Base-by-base conservation (phyloP, 1,140 invertebrate genomes). In the Diabrotica virgifera region DNA sequence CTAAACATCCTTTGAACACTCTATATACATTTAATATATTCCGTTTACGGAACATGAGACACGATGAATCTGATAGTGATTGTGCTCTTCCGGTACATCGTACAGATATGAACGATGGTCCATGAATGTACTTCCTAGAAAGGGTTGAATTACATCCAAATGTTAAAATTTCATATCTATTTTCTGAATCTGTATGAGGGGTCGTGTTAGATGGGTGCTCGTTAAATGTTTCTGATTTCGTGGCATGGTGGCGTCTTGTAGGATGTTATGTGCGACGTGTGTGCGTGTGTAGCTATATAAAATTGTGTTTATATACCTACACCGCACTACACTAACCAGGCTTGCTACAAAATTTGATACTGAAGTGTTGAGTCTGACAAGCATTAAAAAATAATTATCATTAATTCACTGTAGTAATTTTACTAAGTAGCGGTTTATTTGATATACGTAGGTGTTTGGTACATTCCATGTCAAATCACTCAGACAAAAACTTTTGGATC, bases 131-230 rank as follows among this genome's bases (percentile, higher is more conserved):
- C 40, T 46, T 46, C 5, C 40, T 5, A 46, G 40, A 46, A 46
- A 46, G 40, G 40, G 40, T 46, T 46, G 40, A 46, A 46, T 46
- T 46, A 46, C 5, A 46, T 46, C 4, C 40, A 46, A 46, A 46
- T 46, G 40, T 46, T 46, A 46, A 46, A 46, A 46, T 46, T 46
- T 6, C 40, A 46, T 46, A 46, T 46, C 40, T 46, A 46, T 46
- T 8, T 46, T 46, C 40, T 46, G 40, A 46, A 46, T 46, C 40
- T 10, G 40, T 46, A 46, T 46, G 40, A 46, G 40, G 40, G 40
- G 40, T 46, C 24, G 40, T 46, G 5, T 46, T 46, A 46, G n/a
- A 46, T 46, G 40, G 8, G n/a, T 46, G n/a, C 40, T 46, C n/a
- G 40, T 46, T 46, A 46, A 46, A 46, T 46, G n/a, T 46, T 46